Percentiles rank a stretch among this genome's conserved stretches.
Evolutionary conservation across 2,113 vertebrate species (phyloP).

Genomic region (Reinhardtius hippoglossoides): DNA sequence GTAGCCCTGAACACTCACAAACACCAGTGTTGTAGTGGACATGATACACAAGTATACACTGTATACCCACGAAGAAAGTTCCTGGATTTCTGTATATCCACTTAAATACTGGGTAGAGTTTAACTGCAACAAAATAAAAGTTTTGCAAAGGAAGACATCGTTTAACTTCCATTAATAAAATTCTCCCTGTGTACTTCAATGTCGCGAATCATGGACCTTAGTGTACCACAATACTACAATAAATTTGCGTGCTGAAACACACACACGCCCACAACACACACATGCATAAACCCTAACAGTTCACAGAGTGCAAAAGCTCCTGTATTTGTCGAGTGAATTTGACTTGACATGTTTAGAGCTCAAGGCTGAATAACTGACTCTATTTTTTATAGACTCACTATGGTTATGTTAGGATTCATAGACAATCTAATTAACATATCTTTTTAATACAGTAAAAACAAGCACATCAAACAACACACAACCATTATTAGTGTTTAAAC

Average conservation of each 20-base stretch:
- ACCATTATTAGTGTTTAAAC: neutral
- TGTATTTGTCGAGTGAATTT: constrained; percentile 40
- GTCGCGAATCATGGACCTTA: neutral
- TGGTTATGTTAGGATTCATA: constrained; percentile 1
- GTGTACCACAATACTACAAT: neutral
- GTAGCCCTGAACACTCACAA: constrained; percentile 23
- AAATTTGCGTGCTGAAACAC: neutral
- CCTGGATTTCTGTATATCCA: neutral
- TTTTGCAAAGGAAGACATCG: neutral
- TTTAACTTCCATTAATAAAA: neutral
- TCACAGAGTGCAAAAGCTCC: constrained; percentile 34
- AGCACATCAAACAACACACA: neutral
- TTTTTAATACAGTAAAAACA: constrained; percentile 5
- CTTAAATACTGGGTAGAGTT: neutral
- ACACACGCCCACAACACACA: no score
- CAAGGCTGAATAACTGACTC: constrained; percentile 39
- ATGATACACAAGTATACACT: neutral
- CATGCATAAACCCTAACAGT: neutral
- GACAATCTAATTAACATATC: constrained; percentile 23
- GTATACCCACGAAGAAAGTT: neutral
- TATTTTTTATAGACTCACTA: constrained; percentile 9
- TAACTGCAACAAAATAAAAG: neutral
- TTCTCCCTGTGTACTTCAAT: neutral
- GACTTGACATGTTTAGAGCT: constrained; percentile 62
- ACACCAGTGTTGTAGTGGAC: neutral